These are phyloP conservation scores for Zaprionus kolodkinae DNA, from an alignment of 1,140 invertebrate species.

Conservation along the genomic window DNA sequence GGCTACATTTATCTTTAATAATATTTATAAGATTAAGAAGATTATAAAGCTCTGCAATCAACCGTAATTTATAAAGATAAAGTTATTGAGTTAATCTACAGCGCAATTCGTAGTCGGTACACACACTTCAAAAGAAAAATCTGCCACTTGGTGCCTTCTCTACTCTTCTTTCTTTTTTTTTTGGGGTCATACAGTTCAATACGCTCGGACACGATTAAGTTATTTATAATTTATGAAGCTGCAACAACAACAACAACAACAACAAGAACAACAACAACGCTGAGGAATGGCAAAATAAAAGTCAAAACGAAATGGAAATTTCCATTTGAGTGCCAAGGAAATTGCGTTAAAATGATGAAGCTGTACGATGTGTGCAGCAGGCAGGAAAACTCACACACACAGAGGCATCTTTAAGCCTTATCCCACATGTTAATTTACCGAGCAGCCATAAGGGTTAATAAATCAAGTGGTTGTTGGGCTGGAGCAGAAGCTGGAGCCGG, in stretches of 20 bases:
- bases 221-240: conserved; percentile 75
- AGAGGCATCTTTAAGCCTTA: conserved; percentile 6
- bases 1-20: not conserved
- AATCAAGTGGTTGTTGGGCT: conserved; percentile 39
- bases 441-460: conserved; percentile 43
- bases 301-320: conserved; percentile 52
- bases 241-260: conserved; percentile 13
- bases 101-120: not conserved
- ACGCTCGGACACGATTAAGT: conserved; percentile 72
- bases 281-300: conserved; percentile 21
- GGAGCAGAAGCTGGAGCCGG: not conserved
- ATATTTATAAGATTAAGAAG: too few relatives aligned
- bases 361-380: conserved; percentile 20
- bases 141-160: not conserved
- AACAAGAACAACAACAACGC: conserved; percentile 24
- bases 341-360: conserved; percentile 69
- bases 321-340: conserved; percentile 60
- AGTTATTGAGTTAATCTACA: not conserved
- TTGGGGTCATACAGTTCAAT: conserved; percentile 57
- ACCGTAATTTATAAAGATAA: not conserved
- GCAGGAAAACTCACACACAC: conserved; percentile 8
- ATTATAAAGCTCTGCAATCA: too few relatives aligned
- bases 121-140: not conserved
- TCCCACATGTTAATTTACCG: conserved; percentile 29
- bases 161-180: not conserved